Base-by-base conservation (phyloP, 2,888 invertebrate species). In the Tupiocoris notatus region DNA sequence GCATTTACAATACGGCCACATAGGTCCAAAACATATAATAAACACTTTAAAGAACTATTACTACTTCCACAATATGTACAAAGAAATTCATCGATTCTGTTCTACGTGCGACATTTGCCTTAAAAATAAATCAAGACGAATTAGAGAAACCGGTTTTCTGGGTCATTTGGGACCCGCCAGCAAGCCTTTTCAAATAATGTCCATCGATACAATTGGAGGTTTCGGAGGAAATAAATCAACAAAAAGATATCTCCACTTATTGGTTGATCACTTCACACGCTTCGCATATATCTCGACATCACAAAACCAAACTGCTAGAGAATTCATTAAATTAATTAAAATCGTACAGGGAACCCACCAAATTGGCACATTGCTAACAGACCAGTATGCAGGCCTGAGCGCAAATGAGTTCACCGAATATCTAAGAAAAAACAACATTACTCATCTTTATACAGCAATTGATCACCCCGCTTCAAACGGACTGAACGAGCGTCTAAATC, bases 131-230 rank as follows among this genome's bases (percentile, higher is more conserved):
- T 57, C 68, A 21, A 68, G 68, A 68, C 18, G 20, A 7, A 56
- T 12, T 17, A 68, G 57, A 57, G 57, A 56, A n/a, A 57, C 57
- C 21, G 70, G 70, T 59, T n/a, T 59, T 9, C 16, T 70, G 59
- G 58, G 59, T 17, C 70, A 59, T 59, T 70, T 70, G 59, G 70
- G 81, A n/a, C 81, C 82, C 7, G 81, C 82, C 2, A 76, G 71
- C 23, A 59, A 80, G 59, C 81, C 81, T 2, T 81, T 80, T 75
- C 80, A 82, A 78, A 82, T 82, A 74, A 70, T 81, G 3, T 81
- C 82, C 2, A 76, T 82, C 7, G 82, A 82, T 65, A 82, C 81
- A 2, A 81, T 82, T 17, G 82, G 81, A 18, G 81, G 82, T 12
- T 79, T 82, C 77, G 80, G 80, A n/a, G 80, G 81, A 3, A 64